A percentile compares a stretch with the other conserved stretches of the same genome.
These are phyloP conservation scores for Metalampra italica DNA, from an alignment of 2,888 invertebrate genomes.

Conservation along the genomic window DNA sequence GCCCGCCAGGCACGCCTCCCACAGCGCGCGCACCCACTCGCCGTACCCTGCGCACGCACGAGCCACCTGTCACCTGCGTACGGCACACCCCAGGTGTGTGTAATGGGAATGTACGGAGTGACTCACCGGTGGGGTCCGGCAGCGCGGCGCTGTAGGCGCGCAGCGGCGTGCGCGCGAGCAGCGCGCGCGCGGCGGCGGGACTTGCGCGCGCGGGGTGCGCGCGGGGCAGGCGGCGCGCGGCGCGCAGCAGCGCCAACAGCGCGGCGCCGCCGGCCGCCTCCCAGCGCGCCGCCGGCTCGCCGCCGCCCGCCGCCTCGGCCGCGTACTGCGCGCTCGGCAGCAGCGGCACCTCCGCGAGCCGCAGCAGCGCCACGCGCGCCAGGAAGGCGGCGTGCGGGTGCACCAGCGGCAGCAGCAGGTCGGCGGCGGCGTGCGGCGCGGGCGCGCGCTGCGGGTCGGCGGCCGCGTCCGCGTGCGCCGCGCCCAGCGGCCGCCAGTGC, in stretches of 20 bases:
- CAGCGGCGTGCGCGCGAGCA: conserved; percentile 29
- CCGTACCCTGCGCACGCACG: conserved; percentile 27
- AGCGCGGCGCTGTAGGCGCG: conserved; percentile 54
- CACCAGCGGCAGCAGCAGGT: conserved; percentile 83
- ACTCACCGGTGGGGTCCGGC: conserved; percentile 35
- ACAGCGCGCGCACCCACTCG: conserved; percentile 40
- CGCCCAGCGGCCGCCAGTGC: conserved; percentile 82
- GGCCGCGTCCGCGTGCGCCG: conserved; percentile 80
- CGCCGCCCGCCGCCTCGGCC: conserved; percentile 23
- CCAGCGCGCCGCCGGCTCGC: conserved; percentile 27
- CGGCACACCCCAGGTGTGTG: too few relatives aligned
- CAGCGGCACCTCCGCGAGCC: conserved; percentile 41
- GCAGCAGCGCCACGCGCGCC: conserved; percentile 78
- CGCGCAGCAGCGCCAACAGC: conserved; percentile 19
- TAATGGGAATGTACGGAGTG: neutral
- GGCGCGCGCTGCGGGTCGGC: conserved; percentile 82
- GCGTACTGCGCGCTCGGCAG: conserved; percentile 16
- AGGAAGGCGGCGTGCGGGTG: conserved; percentile 77
- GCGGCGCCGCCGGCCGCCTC: conserved; percentile 9
- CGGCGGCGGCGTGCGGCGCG: conserved; percentile 83
- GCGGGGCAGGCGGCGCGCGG: conserved; percentile 25
- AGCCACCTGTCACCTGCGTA: too few relatives aligned
- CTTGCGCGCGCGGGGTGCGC: conserved; percentile 23
- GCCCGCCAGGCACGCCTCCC: conserved; percentile 39
- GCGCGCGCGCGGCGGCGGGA: conserved; percentile 14